These are phyloP conservation scores for Daphoenositta chrysoptera DNA, from an alignment of 2,113 vertebrate genomes.

Conservation along the genomic window DNA sequence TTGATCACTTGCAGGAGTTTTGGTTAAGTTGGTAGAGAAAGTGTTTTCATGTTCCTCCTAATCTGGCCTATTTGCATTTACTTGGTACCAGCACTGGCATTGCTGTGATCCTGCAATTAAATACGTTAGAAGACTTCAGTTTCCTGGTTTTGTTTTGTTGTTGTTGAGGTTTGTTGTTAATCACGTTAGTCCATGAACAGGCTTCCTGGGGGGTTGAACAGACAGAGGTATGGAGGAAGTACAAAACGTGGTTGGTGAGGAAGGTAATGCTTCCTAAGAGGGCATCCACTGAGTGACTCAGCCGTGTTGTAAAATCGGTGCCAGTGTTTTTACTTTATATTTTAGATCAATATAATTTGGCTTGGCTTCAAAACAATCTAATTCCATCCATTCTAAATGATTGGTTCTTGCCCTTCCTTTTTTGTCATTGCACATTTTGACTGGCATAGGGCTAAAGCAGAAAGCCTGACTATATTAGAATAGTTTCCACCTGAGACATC, in stretches of 20 bases:
- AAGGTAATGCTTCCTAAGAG: neutral
- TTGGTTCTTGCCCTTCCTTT: neutral
- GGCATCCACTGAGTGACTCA: fast-evolving
- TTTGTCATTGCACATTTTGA: neutral
- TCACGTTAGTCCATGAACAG: neutral
- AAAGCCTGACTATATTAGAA: neutral
- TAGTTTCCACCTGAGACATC: neutral
- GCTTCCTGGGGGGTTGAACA: neutral
- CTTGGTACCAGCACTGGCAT: neutral
- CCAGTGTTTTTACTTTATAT: neutral
- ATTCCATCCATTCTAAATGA: neutral
- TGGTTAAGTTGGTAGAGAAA: neutral
- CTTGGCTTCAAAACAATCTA: neutral
- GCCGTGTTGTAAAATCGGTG: fast-evolving
- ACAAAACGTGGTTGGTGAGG: neutral
- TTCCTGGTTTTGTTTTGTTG: neutral
- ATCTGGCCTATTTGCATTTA: neutral
- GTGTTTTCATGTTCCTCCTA: neutral
- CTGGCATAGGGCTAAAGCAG: neutral
- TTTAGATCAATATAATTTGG: neutral
- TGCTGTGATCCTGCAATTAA: neutral
- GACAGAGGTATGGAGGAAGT: neutral
- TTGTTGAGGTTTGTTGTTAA: neutral
- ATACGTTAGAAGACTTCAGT: neutral
- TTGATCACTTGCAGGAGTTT: neutral